phyloP scores from a whole-genome alignment of 2,888 invertebrate genomes.

The Temnothorax ravouxi region DNA sequence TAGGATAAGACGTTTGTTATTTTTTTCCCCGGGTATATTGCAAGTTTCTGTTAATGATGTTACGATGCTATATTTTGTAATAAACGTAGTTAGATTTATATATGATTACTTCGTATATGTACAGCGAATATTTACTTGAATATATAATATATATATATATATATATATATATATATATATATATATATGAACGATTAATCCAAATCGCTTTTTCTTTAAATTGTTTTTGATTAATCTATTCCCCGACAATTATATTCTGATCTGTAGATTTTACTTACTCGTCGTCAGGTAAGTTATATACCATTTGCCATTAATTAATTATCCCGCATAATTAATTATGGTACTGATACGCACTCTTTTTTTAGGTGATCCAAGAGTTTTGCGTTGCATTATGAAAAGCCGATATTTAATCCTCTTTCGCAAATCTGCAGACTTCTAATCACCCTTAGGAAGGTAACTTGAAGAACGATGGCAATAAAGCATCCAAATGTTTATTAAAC shows the following conservation, averaged over 20 bases:
- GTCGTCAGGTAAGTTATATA: conserved; percentile 38
- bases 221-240: conserved; percentile 7
- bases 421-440: conserved; percentile 40
- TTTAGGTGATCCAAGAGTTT: conserved; percentile 41
- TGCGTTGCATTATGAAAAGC: conserved; percentile 31
- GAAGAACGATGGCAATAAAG: conserved; percentile 16
- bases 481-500: conserved; percentile 27
- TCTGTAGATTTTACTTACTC: conserved; percentile 17
- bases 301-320: conserved; percentile 29
- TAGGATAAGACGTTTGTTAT: conserved; percentile 27
- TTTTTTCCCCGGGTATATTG: not conserved
- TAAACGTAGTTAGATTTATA: conserved; percentile 10
- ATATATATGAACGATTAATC: conserved; percentile 35
- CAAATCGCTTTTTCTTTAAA: not conserved
- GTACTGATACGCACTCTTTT: conserved; percentile 25
- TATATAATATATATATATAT: not conserved
- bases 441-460: conserved; percentile 49
- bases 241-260: not conserved
- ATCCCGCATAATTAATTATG: conserved; percentile 17
- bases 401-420: conserved; percentile 21
- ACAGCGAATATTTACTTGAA: conserved; percentile 40
- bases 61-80: conserved; percentile 31
- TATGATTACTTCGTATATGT: conserved; percentile 17
- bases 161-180: not conserved
- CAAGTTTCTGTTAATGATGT: conserved; percentile 36